Base-by-base conservation (phyloP, 2,888 invertebrate species). In the Sarcophaga rosellei region DNA sequence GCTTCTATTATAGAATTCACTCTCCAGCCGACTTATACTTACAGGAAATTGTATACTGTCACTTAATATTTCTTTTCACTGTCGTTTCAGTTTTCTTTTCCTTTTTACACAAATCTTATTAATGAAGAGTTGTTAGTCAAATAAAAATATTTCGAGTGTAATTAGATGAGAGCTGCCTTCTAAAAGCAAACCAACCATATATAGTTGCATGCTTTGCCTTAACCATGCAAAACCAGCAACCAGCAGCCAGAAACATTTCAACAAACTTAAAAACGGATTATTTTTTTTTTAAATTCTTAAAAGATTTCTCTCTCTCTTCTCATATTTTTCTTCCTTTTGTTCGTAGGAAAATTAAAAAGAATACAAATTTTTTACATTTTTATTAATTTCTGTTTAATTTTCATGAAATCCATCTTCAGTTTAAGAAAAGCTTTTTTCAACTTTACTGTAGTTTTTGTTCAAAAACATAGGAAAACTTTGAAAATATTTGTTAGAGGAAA, bases 71-170 rank as follows among this genome's bases (percentile, higher is more conserved):
- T 0, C 35, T 35, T 35, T 0, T 10, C 53, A 53, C 53, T 17
- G 15, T 53, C 17, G 4, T 53, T 53, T 17, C 53, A 5, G 4
- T 15, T 15, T 66, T 23, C 15, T 63, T 17, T 17, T 44, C 35
- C 25, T 44, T 70, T 8, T 15, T 5, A 25, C 20, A 25, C 12
- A n/a, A 23, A 1, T 53, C 53, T 53, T 53, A 45, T 44, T 72
- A 72, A 79, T 65, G 23, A 44, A 45, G 72, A 65, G 72, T 72
- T 65, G 57, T 79, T 79, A 72, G 65, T 53, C 79, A 72, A 72
- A 65, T 15, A 65, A 15, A 72, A 72, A 72, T 65, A 66, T 79
- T 72, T 72, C 12, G 44, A 66, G 35, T 45, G 57, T 72, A 79
- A 65, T 79, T 72, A 72, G 17, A 23, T 23, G 23, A 53, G 53